Evolutionary conservation across 2,113 vertebrate genomes (phyloP).

Genomic region (Hydropotes inermis): DNA sequence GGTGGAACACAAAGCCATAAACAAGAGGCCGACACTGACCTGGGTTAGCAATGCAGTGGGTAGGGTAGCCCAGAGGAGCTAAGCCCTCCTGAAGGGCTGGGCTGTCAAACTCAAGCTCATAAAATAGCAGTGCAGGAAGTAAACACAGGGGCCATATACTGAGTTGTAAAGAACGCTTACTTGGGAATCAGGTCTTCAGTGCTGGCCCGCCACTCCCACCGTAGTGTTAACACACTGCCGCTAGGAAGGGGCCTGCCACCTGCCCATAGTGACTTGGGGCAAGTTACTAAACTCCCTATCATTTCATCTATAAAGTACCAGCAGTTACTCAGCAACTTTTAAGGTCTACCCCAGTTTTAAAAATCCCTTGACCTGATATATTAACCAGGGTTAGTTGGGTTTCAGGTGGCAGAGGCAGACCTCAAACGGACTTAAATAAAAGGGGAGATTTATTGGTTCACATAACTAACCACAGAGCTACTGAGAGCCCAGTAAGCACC

Average conservation of each 20-base stretch:
- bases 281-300: background rate
- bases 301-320: background rate
- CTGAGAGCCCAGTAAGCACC: background rate
- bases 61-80: background rate
- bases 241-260: background rate
- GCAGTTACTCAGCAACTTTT: background rate
- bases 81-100: background rate
- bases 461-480: background rate
- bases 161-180: background rate
- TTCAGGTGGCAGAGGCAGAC: background rate
- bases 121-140: background rate
- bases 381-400: background rate
- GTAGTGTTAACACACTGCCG: rapidly evolving
- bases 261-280: background rate
- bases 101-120: background rate
- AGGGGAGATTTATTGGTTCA: background rate
- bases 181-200: background rate
- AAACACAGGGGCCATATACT: background rate
- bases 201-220: background rate
- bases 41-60: background rate
- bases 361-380: background rate
- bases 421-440: background rate
- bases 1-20: background rate
- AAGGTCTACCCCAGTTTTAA: background rate
- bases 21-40: background rate